Percentiles rank a stretch among this genome's conserved stretches.
Evolutionary conservation across 2,888 invertebrate species (phyloP).

Genomic region (Gymnosoma rotundatum): DNA sequence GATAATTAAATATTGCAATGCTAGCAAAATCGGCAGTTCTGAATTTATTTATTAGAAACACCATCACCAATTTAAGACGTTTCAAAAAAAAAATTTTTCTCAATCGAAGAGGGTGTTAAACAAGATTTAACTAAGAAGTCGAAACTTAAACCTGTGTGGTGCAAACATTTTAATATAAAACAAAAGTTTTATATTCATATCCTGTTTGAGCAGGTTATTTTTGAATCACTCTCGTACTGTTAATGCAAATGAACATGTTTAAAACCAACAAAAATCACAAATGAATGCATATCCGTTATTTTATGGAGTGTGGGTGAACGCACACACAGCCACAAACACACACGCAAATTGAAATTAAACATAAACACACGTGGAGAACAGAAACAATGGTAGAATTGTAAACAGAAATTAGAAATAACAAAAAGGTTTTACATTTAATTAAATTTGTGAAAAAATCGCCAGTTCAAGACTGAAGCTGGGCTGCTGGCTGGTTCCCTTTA

Average conservation of each 20-base stretch:
- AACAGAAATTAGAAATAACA: slow-evolving; percentile 10
- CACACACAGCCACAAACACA: slow-evolving; percentile 6
- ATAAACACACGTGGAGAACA: not conserved
- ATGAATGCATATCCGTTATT: slow-evolving; percentile 64
- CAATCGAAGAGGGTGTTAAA: too few species aligned
- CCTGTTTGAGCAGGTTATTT: too few species aligned
- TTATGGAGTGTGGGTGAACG: not conserved
- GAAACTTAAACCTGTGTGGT: too few species aligned
- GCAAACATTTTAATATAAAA: too few species aligned
- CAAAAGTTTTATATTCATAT: too few species aligned
- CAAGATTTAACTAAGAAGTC: too few species aligned
- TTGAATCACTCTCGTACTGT: not conserved
- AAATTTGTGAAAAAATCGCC: not conserved
- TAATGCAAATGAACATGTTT: slow-evolving; percentile 55
- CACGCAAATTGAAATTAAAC: not conserved
- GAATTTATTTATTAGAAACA: too few species aligned
- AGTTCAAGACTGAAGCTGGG: not conserved
- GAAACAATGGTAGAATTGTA: slow-evolving; percentile 8
- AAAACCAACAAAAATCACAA: slow-evolving; percentile 55
- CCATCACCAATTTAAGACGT: too few species aligned
- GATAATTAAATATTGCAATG: too few species aligned
- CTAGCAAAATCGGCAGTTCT: too few species aligned
- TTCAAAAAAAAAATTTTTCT: too few species aligned
- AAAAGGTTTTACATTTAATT: too few species aligned
- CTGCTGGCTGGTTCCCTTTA: not conserved